phyloP scores from a whole-genome alignment of 2,113 vertebrate genomes.

The Platysteira castanea region DNA sequence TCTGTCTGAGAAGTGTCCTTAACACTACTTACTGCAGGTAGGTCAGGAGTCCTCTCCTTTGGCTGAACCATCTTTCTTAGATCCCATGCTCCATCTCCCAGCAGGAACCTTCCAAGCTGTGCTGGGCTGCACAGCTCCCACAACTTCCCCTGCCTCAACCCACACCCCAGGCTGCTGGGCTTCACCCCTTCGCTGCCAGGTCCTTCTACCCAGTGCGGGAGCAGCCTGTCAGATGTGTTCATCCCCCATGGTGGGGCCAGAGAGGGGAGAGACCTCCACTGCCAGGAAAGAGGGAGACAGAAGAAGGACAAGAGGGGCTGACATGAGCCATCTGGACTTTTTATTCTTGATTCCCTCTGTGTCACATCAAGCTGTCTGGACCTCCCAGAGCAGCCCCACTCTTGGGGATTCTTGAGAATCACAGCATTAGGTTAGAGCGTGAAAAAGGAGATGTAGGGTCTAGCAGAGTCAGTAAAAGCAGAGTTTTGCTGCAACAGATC shows the following conservation, averaged over 20 bases:
- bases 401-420: background rate
- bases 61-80: background rate
- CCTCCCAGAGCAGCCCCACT: background rate
- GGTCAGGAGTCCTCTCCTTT: background rate
- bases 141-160: background rate
- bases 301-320: background rate
- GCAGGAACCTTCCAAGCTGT: background rate
- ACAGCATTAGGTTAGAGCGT: background rate
- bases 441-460: background rate
- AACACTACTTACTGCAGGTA: fast-evolving
- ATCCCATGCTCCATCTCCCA: background rate
- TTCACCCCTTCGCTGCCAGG: background rate
- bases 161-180: fast-evolving
- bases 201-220: background rate
- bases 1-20: background rate
- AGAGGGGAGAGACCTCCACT: background rate
- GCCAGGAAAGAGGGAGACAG: background rate
- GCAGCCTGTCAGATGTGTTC: background rate
- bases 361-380: background rate
- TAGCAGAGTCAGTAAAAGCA: background rate
- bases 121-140: background rate
- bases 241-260: background rate
- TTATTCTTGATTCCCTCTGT: background rate
- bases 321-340: background rate
- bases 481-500: background rate